phyloP scores from a whole-genome alignment of 2,797 vertebrate genomes.

The Heteromormyrus szaboi region DNA sequence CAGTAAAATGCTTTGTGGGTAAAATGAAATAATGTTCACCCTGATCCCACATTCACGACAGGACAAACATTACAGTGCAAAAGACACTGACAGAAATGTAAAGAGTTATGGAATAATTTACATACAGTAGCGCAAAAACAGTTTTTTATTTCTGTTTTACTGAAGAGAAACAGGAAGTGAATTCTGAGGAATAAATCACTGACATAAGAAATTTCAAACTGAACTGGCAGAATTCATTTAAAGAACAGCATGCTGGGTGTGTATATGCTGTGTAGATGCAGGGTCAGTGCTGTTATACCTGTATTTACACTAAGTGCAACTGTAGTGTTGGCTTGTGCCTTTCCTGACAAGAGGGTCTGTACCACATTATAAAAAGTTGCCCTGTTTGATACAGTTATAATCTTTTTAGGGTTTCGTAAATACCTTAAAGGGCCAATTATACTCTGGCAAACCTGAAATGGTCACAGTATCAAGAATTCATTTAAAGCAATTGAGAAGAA shows the following conservation, averaged over 20 bases:
- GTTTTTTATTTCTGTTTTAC: neutral
- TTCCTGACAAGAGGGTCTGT: neutral
- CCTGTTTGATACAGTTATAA: neutral
- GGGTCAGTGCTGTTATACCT: neutral
- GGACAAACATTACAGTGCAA: neutral
- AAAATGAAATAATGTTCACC: neutral
- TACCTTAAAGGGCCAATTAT: neutral
- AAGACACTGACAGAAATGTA: neutral
- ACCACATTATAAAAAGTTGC: neutral
- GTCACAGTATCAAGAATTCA: neutral
- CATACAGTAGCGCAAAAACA: neutral
- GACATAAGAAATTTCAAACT: neutral
- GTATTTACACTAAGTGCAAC: neutral
- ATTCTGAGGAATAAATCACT: neutral
- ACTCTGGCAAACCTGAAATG: neutral
- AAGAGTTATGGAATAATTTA: neutral
- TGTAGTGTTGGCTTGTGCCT: neutral
- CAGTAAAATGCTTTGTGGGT: neutral
- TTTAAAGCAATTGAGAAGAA: neutral
- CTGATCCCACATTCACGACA: neutral
- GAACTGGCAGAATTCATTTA: neutral
- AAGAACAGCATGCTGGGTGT: neutral
- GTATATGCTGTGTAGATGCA: neutral
- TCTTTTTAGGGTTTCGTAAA: neutral
- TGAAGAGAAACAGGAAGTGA: neutral